phyloP scores from a whole-genome alignment of 2,797 vertebrate genomes.

The Alosa sapidissima region DNA sequence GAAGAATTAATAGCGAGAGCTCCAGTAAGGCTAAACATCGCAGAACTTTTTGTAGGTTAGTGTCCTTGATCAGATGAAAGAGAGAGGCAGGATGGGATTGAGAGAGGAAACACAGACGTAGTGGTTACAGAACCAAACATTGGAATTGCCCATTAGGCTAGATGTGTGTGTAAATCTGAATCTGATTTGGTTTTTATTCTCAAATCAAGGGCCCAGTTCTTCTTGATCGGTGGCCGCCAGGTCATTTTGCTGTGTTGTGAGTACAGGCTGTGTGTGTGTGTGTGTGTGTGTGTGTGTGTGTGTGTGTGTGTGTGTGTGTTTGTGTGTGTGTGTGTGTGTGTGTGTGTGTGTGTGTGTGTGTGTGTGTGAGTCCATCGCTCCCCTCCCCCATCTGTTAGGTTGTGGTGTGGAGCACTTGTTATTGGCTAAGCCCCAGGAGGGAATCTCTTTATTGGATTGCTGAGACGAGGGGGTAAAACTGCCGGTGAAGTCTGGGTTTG shows the following conservation, averaged over 20 bases:
- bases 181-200: neutral
- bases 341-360: neutral
- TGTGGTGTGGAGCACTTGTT: neutral
- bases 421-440: neutral
- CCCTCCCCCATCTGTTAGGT: neutral
- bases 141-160: neutral
- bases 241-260: slow-evolving; percentile 14
- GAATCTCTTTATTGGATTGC: slow-evolving; percentile 44
- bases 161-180: neutral
- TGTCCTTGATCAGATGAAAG: neutral
- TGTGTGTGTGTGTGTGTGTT: slow-evolving; percentile 21
- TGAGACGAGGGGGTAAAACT: slow-evolving; percentile 18
- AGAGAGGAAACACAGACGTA: neutral
- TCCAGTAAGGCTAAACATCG: neutral
- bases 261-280: slow-evolving; percentile 26
- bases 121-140: neutral
- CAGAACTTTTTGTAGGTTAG: neutral
- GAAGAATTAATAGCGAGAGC: neutral
- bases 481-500: slow-evolving; percentile 12
- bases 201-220: too few relatives aligned
- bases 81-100: neutral
- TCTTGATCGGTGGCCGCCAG: too few relatives aligned
- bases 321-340: neutral
- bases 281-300: slow-evolving; percentile 27
- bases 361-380: neutral